phyloP scores from a whole-genome alignment of 2,888 invertebrate genomes.

The Lordiphosa fenestrarum region DNA sequence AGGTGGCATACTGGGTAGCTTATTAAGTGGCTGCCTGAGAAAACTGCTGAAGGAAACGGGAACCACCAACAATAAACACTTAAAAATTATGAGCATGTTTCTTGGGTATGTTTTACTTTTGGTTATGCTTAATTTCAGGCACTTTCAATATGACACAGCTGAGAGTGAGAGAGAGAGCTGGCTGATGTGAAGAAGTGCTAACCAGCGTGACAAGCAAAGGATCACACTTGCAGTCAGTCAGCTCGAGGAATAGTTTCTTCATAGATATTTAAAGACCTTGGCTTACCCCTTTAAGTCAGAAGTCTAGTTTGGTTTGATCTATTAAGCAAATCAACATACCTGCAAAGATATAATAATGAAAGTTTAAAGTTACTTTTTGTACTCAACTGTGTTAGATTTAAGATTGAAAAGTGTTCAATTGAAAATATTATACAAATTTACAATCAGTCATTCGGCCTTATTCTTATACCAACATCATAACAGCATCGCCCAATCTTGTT shows the following conservation, averaged over 20 bases:
- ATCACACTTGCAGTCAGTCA: conserved; percentile 49
- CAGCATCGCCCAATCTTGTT: no score
- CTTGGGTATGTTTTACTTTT: conserved; percentile 7
- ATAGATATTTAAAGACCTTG: no score
- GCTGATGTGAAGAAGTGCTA: conserved; percentile 18
- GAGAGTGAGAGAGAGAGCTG: neutral
- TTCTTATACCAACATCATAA: no score
- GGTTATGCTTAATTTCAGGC: conserved; percentile 50
- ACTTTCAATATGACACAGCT: conserved; percentile 38
- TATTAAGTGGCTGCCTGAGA: conserved; percentile 46
- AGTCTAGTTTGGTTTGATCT: no score
- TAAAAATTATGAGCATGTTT: conserved; percentile 41
- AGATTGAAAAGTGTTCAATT: no score
- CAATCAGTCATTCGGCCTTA: no score
- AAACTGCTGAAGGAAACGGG: conserved; percentile 12
- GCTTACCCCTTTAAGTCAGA: no score
- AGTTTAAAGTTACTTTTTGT: no score
- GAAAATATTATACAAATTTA: no score
- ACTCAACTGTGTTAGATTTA: no score
- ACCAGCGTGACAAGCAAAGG: conserved; percentile 49
- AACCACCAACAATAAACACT: conserved; percentile 50
- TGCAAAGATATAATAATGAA: no score
- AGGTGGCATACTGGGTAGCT: conserved; percentile 44
- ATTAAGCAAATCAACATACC: no score
- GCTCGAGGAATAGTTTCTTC: neutral